Percentiles rank a stretch among this genome's conserved stretches.
phyloP scores from a whole-genome alignment of 2,888 invertebrate genomes.

The Apamea sordens region DNA sequence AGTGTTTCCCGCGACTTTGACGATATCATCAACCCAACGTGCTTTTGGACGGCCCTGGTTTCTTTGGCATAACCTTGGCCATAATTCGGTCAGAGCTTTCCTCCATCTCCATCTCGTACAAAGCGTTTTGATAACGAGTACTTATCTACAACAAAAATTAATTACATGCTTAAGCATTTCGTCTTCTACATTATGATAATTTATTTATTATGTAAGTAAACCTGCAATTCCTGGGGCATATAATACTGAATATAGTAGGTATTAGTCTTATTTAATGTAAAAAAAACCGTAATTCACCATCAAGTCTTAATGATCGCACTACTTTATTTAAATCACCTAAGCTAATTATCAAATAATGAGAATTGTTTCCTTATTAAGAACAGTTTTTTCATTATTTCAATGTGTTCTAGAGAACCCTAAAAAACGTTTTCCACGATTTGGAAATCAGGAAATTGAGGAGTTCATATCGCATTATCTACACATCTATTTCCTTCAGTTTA shows the following conservation, averaged over 20 bases:
- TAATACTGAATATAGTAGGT: background rate
- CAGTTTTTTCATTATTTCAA: background rate
- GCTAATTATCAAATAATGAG: background rate
- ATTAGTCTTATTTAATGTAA: background rate
- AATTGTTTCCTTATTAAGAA: constrained; percentile 5
- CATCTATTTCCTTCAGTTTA: constrained; percentile 69
- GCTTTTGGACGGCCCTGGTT: no score
- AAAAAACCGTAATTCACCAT: background rate
- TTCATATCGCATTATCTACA: constrained; percentile 64
- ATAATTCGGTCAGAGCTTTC: no score
- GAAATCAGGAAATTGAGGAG: constrained; percentile 76
- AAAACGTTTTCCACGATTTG: constrained; percentile 69
- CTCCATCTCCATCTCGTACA: no score
- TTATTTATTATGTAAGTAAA: background rate
- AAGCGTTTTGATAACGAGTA: background rate
- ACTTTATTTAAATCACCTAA: constrained; percentile 10
- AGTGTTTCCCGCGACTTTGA: no score
- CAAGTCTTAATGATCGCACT: background rate
- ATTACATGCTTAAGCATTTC: no score
- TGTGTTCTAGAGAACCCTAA: constrained; percentile 65
- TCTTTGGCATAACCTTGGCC: no score
- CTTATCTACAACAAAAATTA: background rate
- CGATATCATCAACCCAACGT: no score
- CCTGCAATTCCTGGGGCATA: background rate
- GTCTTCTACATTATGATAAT: background rate